Conservation (phyloP, 2,113 vertebrate species). For the Ameiurus melas region DNA sequence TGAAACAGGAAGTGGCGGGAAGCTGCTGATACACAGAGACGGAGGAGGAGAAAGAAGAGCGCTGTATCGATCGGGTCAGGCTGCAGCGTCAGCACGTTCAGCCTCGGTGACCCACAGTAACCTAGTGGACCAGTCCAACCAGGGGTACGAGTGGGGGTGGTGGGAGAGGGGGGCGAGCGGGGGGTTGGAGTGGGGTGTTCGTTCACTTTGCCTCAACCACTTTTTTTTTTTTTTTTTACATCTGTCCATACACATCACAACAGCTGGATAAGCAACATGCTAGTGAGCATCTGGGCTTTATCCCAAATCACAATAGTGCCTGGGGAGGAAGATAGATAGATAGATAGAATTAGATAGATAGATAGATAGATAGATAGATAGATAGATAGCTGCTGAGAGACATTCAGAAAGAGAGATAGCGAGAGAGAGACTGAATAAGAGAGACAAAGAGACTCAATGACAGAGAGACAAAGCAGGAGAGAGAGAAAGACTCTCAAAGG, state of each 20-base stretch:
- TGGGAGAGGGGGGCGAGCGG: not conserved
- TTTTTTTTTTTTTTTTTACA: conserved; percentile 34
- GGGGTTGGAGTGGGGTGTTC: not conserved
- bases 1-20: conserved; percentile 26
- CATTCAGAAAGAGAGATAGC: not conserved
- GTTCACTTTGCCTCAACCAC: not conserved
- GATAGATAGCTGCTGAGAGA: not conserved
- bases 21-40: not conserved
- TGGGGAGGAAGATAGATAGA: not conserved
- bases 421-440: not conserved
- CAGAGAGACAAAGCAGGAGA: too few relatives aligned
- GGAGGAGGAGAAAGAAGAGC: not conserved
- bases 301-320: conserved; percentile 27
- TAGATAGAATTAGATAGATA: not conserved
- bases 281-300: conserved; percentile 24
- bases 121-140: not conserved
- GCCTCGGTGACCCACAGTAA: conserved; percentile 26
- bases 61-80: conserved; percentile 38
- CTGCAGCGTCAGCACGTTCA: conserved; percentile 37
- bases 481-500: not conserved
- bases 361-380: not conserved
- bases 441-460: not conserved
- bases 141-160: not conserved
- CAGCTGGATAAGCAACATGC: conserved; percentile 46
- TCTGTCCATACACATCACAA: conserved; percentile 42